Percentiles rank a stretch among this genome's conserved stretches.
These are phyloP conservation scores for Eurypyga helias DNA, from an alignment of 2,113 vertebrate species.

Conservation along the genomic window DNA sequence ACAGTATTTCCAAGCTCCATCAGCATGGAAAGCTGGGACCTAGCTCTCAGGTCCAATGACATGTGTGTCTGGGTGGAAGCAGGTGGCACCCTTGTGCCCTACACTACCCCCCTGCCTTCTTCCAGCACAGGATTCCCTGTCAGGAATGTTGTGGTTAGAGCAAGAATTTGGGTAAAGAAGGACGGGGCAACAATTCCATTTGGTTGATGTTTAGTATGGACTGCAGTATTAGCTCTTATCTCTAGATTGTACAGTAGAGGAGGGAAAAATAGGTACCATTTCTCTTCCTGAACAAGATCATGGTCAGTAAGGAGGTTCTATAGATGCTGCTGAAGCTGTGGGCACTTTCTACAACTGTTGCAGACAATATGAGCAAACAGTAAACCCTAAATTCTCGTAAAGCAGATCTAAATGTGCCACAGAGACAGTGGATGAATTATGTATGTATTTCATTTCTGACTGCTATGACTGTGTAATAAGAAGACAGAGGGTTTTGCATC, in stretches of 20 bases:
- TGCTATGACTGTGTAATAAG: neutral
- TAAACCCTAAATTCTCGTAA: neutral
- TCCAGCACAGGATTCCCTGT: neutral
- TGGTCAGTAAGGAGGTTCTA: neutral
- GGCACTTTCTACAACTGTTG: neutral
- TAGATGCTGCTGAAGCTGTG: neutral
- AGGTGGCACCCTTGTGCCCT: neutral
- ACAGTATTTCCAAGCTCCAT: neutral
- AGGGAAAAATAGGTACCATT: neutral
- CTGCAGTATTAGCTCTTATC: neutral
- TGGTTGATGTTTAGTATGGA: fast-evolving
- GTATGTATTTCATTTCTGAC: neutral
- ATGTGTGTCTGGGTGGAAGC: neutral
- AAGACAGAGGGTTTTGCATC: neutral
- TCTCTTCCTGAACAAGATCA: neutral
- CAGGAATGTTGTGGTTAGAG: neutral
- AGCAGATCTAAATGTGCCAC: neutral
- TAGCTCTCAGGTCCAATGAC: neutral
- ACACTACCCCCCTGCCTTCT: fast-evolving
- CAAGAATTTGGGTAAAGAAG: neutral
- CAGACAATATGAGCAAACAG: neutral
- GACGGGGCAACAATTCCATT: neutral
- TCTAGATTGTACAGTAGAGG: neutral
- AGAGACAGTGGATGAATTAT: neutral
- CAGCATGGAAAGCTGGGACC: neutral